Evolutionary conservation across 2,888 invertebrate genomes (phyloP).

Genomic region (Parnassius orleans): DNA sequence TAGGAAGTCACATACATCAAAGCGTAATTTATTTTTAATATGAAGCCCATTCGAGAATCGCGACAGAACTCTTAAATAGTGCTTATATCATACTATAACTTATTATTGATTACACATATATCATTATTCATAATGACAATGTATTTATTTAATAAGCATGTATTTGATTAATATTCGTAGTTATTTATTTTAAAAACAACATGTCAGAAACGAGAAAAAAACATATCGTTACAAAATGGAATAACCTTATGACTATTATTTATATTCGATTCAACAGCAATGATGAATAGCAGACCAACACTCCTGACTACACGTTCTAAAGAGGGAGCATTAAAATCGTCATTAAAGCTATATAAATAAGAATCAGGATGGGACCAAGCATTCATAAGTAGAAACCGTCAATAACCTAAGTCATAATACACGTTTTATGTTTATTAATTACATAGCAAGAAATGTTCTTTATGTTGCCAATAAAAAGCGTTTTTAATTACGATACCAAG

Average conservation of each 20-base stretch:
- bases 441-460: neutral
- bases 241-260: conserved; percentile 57
- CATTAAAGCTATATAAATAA: too few relatives aligned
- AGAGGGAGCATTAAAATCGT: too few relatives aligned
- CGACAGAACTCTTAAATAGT: neutral
- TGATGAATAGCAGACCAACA: conserved; percentile 5
- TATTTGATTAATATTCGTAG: conserved; percentile 10
- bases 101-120: neutral
- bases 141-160: neutral
- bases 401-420: conserved; percentile 1
- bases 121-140: conserved; percentile 19
- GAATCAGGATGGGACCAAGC: too few relatives aligned
- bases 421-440: conserved; percentile 12
- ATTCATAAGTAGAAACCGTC: conserved; percentile 1
- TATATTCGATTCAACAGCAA: conserved; percentile 49
- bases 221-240: conserved; percentile 42
- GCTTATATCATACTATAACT: too few relatives aligned
- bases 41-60: neutral
- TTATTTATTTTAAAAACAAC: conserved; percentile 16
- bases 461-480: too few relatives aligned
- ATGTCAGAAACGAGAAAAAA: conserved; percentile 27
- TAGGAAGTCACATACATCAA: too few relatives aligned
- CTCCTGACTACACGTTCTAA: too few relatives aligned
- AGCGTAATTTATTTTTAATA: too few relatives aligned
- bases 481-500: too few relatives aligned